Evolutionary conservation across 2,888 invertebrate species (phyloP).

Genomic region (Sthenelais limicola): DNA sequence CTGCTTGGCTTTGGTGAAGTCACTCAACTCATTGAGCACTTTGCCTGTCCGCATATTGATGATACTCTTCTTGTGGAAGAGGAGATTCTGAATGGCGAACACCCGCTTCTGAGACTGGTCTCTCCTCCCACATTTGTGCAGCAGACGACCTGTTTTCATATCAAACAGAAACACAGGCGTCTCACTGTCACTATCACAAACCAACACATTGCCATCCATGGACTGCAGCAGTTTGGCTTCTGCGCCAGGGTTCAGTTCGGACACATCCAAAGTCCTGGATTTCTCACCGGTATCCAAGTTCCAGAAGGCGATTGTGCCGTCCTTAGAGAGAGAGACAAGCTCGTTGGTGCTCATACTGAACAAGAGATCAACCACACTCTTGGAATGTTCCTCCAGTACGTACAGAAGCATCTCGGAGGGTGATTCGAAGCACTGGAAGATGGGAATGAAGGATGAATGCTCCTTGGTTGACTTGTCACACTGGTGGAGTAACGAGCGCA

Average conservation of each 20-base stretch:
- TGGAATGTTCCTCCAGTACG: constrained; percentile 54
- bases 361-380: constrained; percentile 50
- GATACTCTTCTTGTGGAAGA: constrained; percentile 53
- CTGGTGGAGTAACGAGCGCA: constrained; percentile 87
- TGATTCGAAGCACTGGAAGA: constrained; percentile 55
- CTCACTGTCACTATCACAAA: constrained; percentile 51
- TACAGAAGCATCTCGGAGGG: constrained; percentile 52
- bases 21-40: constrained; percentile 47
- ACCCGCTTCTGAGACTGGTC: constrained; percentile 45
- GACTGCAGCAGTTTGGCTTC: constrained; percentile 44
- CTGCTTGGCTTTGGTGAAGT: constrained; percentile 48
- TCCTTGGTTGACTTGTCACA: constrained; percentile 89
- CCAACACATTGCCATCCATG: constrained; percentile 48
- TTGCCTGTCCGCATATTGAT: constrained; percentile 50
- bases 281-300: constrained; percentile 51
- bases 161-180: constrained; percentile 49
- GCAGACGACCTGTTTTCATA: constrained; percentile 49
- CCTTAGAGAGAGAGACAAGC: constrained; percentile 52
- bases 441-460: constrained; percentile 73
- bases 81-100: constrained; percentile 48
- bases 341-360: constrained; percentile 51
- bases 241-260: constrained; percentile 32
- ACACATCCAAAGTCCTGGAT: constrained; percentile 48
- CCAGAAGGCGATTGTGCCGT: constrained; percentile 54
- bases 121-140: constrained; percentile 48